Base-by-base conservation (phyloP, 2,797 vertebrate genomes). In the Cephalopachus bancanus region DNA sequence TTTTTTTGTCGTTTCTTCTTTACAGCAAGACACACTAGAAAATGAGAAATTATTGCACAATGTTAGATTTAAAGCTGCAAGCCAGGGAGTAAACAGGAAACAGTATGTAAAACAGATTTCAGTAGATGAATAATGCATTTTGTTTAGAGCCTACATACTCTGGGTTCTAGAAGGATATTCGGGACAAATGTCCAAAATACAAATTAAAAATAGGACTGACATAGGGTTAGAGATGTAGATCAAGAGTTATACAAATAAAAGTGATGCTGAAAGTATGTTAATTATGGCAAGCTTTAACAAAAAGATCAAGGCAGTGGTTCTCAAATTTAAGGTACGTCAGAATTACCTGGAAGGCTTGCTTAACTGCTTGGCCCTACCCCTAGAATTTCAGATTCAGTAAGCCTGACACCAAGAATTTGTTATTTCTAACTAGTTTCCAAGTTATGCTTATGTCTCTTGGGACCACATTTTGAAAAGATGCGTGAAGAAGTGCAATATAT, bases 41-140 rank as follows among this genome's bases (percentile, higher is more conserved):
- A 93, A 19, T 71, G 53, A 97, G 64, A 96, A 96, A 89, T 93
- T 74, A 88, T 0, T 96, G 71, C 26, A 76, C n/a, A 85, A 79
- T 92, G 33, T 72, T 89, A 53, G 37, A 94, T 49, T 85, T 60
- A 93, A 92, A 83, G 9, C 15, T 91, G 19, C 51, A 92, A 75
- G 33, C 67, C 86, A n/a, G 53, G 49, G 15, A 69, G 8, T 12
- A 92, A 95, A 90, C 3, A 91, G 65, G 55, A 86, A 94, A 93
- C 3, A n/a, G n/a, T 78, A 85, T 71, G 24, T 78, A 85, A 91
- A 96, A 91, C 44, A 71, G 14, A 71, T 79, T 69, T 96, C 59
- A 83, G 64, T 16, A 92, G 75, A 84, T 49, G n/a, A 33, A 76
- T 51, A 49, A 17, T 78, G 12, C 85, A 85, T 90, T 83, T 90